Evolutionary conservation across 2,888 invertebrate genomes (phyloP).

Genomic region (Tetramorium bicarinatum): DNA sequence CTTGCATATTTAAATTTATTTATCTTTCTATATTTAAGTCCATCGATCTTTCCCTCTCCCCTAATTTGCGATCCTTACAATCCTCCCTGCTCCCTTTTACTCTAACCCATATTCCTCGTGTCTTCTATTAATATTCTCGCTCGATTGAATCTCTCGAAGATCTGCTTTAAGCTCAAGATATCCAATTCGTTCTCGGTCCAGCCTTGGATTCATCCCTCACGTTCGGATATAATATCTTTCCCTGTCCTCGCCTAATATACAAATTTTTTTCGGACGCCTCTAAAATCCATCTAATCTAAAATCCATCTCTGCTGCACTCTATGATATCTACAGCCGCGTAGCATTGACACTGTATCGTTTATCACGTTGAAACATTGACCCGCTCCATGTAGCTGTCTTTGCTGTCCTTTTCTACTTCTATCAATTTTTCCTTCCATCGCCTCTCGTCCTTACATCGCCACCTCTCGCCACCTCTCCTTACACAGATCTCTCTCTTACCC

Average conservation of each 20-base stretch:
- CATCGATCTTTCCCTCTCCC: background rate
- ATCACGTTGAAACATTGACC: slow-evolving; percentile 44
- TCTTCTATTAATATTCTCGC: slow-evolving; percentile 33
- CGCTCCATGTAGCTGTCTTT: background rate
- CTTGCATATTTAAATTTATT: background rate
- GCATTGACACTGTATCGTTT: slow-evolving; percentile 29
- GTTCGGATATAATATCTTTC: background rate
- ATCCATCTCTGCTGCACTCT: background rate
- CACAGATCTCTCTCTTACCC: slow-evolving; percentile 51
- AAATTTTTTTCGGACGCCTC: background rate
- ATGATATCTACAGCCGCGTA: background rate
- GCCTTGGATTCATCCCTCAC: background rate
- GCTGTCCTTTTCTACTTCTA: slow-evolving; percentile 20
- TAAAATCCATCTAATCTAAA: background rate
- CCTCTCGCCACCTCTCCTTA: background rate
- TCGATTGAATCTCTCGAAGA: slow-evolving; percentile 2
- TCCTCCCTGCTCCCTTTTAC: background rate
- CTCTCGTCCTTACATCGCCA: background rate
- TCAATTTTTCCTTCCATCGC: slow-evolving; percentile 4
- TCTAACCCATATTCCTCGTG: slow-evolving; percentile 15
- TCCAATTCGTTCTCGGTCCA: background rate
- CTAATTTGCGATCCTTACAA: background rate
- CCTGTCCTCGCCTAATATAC: background rate
- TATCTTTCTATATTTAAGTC: slow-evolving; percentile 10
- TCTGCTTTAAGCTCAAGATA: background rate